phyloP scores from a whole-genome alignment of 2,113 vertebrate genomes.

The Pongo abelii region DNA sequence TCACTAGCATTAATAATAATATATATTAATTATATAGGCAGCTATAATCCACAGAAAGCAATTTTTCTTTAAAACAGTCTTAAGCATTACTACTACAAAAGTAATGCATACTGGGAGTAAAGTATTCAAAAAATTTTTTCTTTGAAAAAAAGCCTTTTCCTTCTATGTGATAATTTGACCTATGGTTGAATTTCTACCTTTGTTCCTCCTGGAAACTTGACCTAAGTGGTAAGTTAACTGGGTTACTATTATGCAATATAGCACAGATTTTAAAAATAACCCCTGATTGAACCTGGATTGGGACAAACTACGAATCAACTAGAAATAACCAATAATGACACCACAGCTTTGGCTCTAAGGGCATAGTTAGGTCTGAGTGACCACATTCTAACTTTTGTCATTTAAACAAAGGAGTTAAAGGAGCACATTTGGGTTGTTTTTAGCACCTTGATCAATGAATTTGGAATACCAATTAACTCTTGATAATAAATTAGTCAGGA shows the following conservation, averaged over 20 bases:
- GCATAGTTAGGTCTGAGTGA: neutral
- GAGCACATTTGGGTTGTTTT: neutral
- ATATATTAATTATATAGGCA: neutral
- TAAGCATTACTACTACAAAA: neutral
- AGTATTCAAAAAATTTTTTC: neutral
- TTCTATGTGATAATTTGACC: neutral
- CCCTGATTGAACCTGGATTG: neutral
- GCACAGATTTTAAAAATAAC: neutral
- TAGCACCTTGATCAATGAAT: neutral
- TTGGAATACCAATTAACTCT: neutral
- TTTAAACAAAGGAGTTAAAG: neutral
- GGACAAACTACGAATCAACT: neutral
- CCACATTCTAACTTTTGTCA: neutral
- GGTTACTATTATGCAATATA: neutral
- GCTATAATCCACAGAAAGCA: neutral
- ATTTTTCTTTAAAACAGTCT: neutral
- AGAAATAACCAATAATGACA: conserved; percentile 3
- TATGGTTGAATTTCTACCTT: neutral
- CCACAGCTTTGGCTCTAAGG: neutral
- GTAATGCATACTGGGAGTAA: neutral
- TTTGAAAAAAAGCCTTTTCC: neutral
- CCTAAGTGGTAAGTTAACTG: neutral
- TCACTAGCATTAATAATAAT: neutral
- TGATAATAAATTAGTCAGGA: conserved; percentile 20
- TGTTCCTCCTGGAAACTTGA: neutral